Conservation (phyloP, 2,113 vertebrate species). For the Brienomyrus longianalis region DNA sequence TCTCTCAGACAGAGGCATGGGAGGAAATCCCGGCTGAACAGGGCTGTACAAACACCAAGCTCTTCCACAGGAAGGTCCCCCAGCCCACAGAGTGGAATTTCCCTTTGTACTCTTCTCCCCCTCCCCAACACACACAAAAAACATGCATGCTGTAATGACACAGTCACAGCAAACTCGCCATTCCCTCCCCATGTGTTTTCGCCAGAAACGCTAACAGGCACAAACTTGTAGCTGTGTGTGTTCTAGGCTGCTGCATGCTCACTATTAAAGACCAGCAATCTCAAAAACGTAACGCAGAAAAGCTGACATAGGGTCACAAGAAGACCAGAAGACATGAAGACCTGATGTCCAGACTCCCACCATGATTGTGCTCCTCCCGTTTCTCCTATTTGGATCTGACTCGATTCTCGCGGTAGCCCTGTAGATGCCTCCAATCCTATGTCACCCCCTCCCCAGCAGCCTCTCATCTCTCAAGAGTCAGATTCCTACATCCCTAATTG, state of each 20-base stretch:
- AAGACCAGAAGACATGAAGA: no score
- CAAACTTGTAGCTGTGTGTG: not conserved
- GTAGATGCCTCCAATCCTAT: not conserved
- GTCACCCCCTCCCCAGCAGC: not conserved
- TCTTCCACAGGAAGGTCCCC: constrained; percentile 66
- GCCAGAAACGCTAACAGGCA: not conserved
- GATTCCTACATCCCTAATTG: not conserved
- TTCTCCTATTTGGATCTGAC: not conserved
- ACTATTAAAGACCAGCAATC: not conserved
- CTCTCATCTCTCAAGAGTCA: not conserved
- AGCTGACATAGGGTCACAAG: not conserved
- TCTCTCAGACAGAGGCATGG: constrained; percentile 56
- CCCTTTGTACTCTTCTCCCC: constrained; percentile 36
- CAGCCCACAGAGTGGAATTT: constrained; percentile 67
- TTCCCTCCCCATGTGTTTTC: not conserved
- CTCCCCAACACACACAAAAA: not conserved
- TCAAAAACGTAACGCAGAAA: not conserved
- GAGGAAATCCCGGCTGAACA: constrained; percentile 70
- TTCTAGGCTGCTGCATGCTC: not conserved
- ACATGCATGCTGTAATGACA: not conserved
- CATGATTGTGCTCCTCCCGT: not conserved
- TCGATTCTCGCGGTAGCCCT: not conserved
- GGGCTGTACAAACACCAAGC: constrained; percentile 70
- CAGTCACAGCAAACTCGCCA: not conserved
- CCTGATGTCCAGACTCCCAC: not conserved